Conservation (phyloP, 2,797 vertebrate genomes). For the Melanotaenia maccullochi region DNA sequence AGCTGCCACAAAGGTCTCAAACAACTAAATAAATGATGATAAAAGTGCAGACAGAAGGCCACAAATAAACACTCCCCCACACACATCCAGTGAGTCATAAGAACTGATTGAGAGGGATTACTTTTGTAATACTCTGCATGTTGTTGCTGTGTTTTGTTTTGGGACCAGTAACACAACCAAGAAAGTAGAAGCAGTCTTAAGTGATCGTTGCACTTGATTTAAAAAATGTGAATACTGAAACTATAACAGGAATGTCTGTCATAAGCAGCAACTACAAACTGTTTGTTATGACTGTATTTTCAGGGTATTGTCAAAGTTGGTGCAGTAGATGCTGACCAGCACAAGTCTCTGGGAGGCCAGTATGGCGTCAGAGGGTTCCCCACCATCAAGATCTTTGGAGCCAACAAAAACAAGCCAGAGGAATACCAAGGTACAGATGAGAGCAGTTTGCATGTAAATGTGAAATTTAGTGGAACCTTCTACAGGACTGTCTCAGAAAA, state of each 20-base stretch:
- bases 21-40: background rate
- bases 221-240: background rate
- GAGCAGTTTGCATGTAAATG: background rate
- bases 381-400: constrained; percentile 96
- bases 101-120: background rate
- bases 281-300: background rate
- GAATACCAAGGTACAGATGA: constrained; percentile 92
- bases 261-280: background rate
- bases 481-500: too few species aligned
- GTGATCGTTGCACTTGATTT: background rate
- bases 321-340: constrained; percentile 94
- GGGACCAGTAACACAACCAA: background rate
- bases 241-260: background rate
- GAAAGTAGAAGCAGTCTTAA: background rate
- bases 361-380: constrained; percentile 94
- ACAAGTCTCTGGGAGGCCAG: constrained; percentile 91
- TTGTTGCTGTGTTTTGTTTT: background rate
- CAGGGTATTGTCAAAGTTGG: constrained; percentile 95
- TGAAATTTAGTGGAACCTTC: background rate
- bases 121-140: background rate
- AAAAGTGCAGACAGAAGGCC: background rate
- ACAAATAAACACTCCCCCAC: background rate
- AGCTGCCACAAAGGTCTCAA: background rate
- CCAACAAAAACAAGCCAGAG: constrained; percentile 94
- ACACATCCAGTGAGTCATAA: background rate